Percentiles rank a stretch among this genome's conserved stretches.
These are phyloP conservation scores for Typhlichthys eigenmanni DNA, from an alignment of 2,797 vertebrate species.

Conservation along the genomic window DNA sequence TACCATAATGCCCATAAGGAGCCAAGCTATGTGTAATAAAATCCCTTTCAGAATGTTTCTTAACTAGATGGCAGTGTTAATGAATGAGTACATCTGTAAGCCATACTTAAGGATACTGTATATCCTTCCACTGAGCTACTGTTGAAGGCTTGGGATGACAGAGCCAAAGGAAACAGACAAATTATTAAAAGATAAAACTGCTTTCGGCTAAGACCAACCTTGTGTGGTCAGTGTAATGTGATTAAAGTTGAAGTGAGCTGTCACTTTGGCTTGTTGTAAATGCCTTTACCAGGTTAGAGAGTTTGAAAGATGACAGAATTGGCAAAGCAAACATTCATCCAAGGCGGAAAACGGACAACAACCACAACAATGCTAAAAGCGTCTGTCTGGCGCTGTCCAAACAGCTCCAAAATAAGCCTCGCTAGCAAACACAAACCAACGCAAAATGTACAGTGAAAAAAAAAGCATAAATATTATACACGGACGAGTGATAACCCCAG, in stretches of 20 bases:
- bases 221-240: slow-evolving; percentile 69
- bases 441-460: background rate
- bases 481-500: no score
- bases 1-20: slow-evolving; percentile 5
- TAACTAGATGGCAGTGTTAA: slow-evolving; percentile 38
- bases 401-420: slow-evolving; percentile 25
- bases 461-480: no score
- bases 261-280: slow-evolving; percentile 66
- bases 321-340: slow-evolving; percentile 26
- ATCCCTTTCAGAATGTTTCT: slow-evolving; percentile 31
- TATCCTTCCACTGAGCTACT: slow-evolving; percentile 50
- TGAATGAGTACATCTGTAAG: slow-evolving; percentile 58
- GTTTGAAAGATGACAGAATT: slow-evolving; percentile 20
- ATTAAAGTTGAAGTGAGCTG: slow-evolving; percentile 72
- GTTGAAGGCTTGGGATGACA: slow-evolving; percentile 32
- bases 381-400: slow-evolving; percentile 49
- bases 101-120: slow-evolving; percentile 36
- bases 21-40: slow-evolving; percentile 1
- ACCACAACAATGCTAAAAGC: slow-evolving; percentile 59
- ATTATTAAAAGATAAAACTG: slow-evolving; percentile 33
- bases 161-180: slow-evolving; percentile 41
- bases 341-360: slow-evolving; percentile 57
- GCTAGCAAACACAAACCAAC: slow-evolving; percentile 13
- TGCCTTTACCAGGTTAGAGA: slow-evolving; percentile 45
- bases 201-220: slow-evolving; percentile 55